Evolutionary conservation across 2,888 invertebrate genomes (phyloP).

Genomic region (Protophormia terraenovae): DNA sequence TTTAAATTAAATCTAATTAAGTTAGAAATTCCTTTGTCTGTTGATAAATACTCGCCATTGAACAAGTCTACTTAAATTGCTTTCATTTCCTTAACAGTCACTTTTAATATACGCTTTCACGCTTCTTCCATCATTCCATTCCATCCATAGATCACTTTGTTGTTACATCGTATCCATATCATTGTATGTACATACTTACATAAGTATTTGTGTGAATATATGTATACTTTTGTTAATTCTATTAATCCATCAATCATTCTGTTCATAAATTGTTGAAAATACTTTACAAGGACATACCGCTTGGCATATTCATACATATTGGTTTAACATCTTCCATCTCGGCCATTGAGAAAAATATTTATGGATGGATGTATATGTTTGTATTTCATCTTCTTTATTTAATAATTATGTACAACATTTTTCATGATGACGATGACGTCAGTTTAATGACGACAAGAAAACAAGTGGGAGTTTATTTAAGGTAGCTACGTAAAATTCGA

Average conservation of each 20-base stretch:
- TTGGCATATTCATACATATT: not conserved
- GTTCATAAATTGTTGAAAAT: not conserved
- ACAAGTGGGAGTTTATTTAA: not conserved
- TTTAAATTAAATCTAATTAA: not conserved
- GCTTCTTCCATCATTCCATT: too few species aligned
- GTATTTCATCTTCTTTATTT: not conserved
- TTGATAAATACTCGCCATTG: not conserved
- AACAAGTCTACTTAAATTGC: not conserved
- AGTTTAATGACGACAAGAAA: not conserved
- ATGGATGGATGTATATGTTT: too few species aligned
- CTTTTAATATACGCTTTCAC: not conserved
- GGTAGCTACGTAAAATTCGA: not conserved
- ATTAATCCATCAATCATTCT: not conserved
- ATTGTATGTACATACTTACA: not conserved
- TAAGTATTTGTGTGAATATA: not conserved
- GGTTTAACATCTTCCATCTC: not conserved
- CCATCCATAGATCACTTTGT: not conserved
- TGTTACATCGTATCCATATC: not conserved
- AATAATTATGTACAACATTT: not conserved
- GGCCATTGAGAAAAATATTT: not conserved
- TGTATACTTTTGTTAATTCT: not conserved
- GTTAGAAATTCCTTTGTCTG: not conserved
- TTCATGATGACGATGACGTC: not conserved
- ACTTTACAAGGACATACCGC: not conserved
- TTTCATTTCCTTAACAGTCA: not conserved